Conservation (phyloP, 2,888 invertebrate species). For the Nephrotoma appendiculata region DNA sequence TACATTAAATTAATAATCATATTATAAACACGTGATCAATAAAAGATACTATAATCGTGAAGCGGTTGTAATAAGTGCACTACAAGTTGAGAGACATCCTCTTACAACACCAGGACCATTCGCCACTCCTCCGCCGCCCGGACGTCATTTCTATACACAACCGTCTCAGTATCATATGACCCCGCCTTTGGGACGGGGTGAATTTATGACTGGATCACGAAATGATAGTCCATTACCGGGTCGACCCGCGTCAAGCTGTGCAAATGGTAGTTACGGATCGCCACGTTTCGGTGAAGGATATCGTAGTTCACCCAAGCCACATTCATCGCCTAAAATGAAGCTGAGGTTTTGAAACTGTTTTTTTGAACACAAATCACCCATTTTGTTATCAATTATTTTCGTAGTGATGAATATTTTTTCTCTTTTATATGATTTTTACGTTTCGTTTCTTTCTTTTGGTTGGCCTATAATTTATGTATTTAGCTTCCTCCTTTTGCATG, state of each 20-base stretch:
- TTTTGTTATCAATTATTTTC: slow-evolving; percentile 6
- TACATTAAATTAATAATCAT: neutral
- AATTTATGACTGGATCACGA: slow-evolving; percentile 18
- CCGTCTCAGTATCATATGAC: slow-evolving; percentile 49
- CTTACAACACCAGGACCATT: slow-evolving; percentile 76
- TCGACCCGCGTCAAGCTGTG: slow-evolving; percentile 41
- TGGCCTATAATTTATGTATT: neutral
- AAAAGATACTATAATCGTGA: slow-evolving; percentile 80
- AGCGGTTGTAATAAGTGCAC: slow-evolving; percentile 81
- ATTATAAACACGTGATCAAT: neutral
- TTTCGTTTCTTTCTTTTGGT: slow-evolving; percentile 2
- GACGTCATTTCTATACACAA: slow-evolving; percentile 40
- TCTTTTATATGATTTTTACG: neutral
- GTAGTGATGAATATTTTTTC: neutral
- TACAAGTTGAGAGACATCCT: slow-evolving; percentile 86
- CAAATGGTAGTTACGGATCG: slow-evolving; percentile 43
- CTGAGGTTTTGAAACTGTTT: slow-evolving; percentile 47
- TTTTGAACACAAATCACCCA: slow-evolving; percentile 8
- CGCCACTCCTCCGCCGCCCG: slow-evolving; percentile 51
- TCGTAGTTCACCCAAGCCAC: slow-evolving; percentile 46
- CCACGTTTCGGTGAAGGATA: slow-evolving; percentile 39
- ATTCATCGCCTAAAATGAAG: slow-evolving; percentile 85
- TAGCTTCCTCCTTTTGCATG: neutral
- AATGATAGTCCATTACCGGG: slow-evolving; percentile 41
- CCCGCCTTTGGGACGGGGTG: slow-evolving; percentile 45